Base-by-base conservation (phyloP, 2,797 vertebrate species). In the Garrulus glandarius region DNA sequence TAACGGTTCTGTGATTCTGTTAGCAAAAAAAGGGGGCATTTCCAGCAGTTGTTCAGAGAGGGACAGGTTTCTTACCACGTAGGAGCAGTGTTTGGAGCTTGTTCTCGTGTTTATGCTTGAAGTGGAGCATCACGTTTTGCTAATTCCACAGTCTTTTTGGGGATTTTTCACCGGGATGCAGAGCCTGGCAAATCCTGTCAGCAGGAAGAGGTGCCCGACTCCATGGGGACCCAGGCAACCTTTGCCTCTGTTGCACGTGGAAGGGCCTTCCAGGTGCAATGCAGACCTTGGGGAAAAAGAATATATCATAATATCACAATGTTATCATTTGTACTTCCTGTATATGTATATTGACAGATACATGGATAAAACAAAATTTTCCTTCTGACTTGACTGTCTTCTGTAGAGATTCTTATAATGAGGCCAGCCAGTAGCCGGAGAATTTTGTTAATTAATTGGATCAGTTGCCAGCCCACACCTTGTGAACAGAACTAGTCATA, bases 191-290 rank as follows among this genome's bases (percentile, higher is more conserved):
- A n/a, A 5, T 59, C 29, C 60, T 26, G 46, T 11, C 49, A 5
- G 64, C 19, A 29, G 56, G 24, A 32, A 53, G 41, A n/a, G n/a
- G 29, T 76, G 24, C n/a, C 34, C 1, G 1, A 13, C 37, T 69
- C 43, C 21, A 3, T 29, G 29, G 36, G 36, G 11, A 55, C 10
- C 19, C 6, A 29, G 63, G 43, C 78, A 76, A 61, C 7, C 36
- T 43, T 36, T 68, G 19, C 19, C 47, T 23, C 13, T 1, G 0
- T 6, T 5, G 24, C 0, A 0, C 32, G 1, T 15, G 6, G 34
- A 13, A 15, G 9, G 5, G 16, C 5, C 36, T 23, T 20, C 36
- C 44, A 57, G 7, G 49, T 39, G 87, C 15, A 6, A 17, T 34
- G 39, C 57, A 41, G 13, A 64, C 46, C 34, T 84, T 57, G 15